These are phyloP conservation scores for Rallus crepitans DNA, from an alignment of 2,797 vertebrate species.

Conservation along the genomic window DNA sequence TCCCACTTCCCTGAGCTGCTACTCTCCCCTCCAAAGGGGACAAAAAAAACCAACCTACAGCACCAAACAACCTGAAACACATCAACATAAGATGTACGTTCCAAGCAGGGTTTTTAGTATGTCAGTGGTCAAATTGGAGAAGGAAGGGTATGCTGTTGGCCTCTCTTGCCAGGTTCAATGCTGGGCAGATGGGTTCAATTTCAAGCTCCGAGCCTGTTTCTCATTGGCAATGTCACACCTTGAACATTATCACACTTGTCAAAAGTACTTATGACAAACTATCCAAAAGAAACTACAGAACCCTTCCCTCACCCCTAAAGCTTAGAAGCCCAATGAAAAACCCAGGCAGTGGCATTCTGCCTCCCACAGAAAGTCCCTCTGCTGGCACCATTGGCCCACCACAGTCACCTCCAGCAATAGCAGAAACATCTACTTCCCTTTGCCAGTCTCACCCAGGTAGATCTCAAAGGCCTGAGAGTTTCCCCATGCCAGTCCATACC, in stretches of 20 bases:
- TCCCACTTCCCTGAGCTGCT: background rate
- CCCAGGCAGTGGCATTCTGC: rapidly evolving
- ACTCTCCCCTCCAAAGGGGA: background rate
- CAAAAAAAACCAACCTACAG: too few relatives aligned
- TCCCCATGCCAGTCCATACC: background rate
- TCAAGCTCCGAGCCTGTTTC: background rate
- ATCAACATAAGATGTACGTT: background rate
- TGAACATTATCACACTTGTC: background rate
- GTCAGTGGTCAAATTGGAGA: background rate
- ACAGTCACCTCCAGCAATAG: rapidly evolving
- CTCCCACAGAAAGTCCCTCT: background rate
- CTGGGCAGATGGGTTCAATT: background rate
- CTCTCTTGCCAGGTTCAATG: rapidly evolving
- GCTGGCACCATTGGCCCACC: rapidly evolving
- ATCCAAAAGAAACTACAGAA: background rate
- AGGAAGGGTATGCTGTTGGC: background rate
- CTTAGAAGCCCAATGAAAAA: background rate
- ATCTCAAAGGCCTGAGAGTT: background rate
- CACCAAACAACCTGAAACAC: too few relatives aligned
- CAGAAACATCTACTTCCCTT: background rate
- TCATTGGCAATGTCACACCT: background rate
- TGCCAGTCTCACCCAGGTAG: background rate
- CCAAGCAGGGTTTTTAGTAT: background rate
- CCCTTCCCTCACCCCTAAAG: too few relatives aligned
- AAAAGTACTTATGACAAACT: background rate